Base-by-base conservation (phyloP, 2,113 vertebrate species). In the Malurus alboscapulatus region DNA sequence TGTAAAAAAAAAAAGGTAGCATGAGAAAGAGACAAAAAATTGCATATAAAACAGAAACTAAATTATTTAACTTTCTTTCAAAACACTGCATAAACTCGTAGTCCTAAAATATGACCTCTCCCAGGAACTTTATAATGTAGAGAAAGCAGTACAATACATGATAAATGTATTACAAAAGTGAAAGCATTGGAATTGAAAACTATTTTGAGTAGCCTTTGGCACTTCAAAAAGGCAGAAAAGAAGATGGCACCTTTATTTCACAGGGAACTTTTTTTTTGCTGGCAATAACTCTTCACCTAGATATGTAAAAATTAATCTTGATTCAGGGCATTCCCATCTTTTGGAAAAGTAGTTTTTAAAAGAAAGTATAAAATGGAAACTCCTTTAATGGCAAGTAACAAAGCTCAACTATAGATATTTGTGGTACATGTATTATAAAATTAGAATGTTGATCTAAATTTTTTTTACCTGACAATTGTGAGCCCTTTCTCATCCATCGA, bases 1-100 rank as follows among this genome's bases (percentile, higher is more conserved):
- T 38, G 4, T 21, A 30, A 32, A 21, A 0, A 40, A 40, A 14
- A 44, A 29, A 11, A 20, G 7, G 17, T 10, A 1, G 36, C 12
- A 22, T 65, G 62, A 86, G 62, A 94, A 76, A 75, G 7, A 61
- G 59, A 5, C 16, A 61, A 65, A 67, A 36, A 54, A 55, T 42
- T 67, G 44, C 10, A 44, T n/a, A 32, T 71, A 67, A 93, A 74
- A 1, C 3, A 50, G 48, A 26, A 88, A 67, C 27, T 61, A 71
- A 86, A 34, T 68, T 5, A 40, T 34, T 4, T 40, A 65, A 57
- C 7, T 79, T 79, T 87, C 24, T 57, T 89, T 68, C 32, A 65
- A 68, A 83, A 44, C 7, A 38, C 38, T 80, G 27, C 24, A 87
- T 59, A 72, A 9, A 0, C 3, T 2, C 2, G 10, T 48, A 21